Evolutionary conservation across 2,888 invertebrate genomes (phyloP).

Genomic region (Morpho achilles): DNA sequence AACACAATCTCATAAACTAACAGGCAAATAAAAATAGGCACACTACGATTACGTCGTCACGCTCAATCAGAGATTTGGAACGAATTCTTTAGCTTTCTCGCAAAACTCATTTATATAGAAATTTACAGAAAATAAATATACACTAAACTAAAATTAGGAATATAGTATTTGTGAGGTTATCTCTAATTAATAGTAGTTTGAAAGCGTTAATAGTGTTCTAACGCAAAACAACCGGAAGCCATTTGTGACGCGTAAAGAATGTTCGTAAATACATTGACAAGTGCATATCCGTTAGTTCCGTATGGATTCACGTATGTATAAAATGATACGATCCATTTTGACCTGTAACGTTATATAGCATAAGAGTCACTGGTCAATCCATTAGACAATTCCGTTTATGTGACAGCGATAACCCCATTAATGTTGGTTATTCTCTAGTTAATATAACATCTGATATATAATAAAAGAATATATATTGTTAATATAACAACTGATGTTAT

Average conservation of each 20-base stretch:
- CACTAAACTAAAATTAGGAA: background rate
- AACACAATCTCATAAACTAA: background rate
- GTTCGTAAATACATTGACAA: slow-evolving; percentile 35
- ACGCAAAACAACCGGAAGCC: slow-evolving; percentile 61
- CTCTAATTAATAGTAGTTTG: slow-evolving; percentile 41
- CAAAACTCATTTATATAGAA: slow-evolving; percentile 4
- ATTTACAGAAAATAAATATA: background rate
- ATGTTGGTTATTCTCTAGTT: background rate
- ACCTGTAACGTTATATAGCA: slow-evolving; percentile 26
- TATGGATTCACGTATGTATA: slow-evolving; percentile 37
- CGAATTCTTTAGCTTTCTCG: slow-evolving; percentile 50
- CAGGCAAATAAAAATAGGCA: slow-evolving; percentile 1
- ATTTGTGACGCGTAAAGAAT: slow-evolving; percentile 57
- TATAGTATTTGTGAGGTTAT: background rate
- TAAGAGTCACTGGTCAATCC: slow-evolving; percentile 20
- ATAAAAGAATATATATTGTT: too few species aligned
- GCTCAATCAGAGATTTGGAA: slow-evolving; percentile 56
- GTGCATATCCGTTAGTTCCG: slow-evolving; percentile 66
- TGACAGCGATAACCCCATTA: slow-evolving; percentile 8
- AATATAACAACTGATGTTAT: too few species aligned
- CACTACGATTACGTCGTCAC: slow-evolving; percentile 39
- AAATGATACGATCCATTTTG: slow-evolving; percentile 20
- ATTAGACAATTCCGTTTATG: slow-evolving; percentile 3
- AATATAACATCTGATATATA: too few species aligned
- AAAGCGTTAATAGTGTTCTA: slow-evolving; percentile 45